Conservation (phyloP, 2,797 vertebrate genomes). For the Enteromius radiatus region DNA sequence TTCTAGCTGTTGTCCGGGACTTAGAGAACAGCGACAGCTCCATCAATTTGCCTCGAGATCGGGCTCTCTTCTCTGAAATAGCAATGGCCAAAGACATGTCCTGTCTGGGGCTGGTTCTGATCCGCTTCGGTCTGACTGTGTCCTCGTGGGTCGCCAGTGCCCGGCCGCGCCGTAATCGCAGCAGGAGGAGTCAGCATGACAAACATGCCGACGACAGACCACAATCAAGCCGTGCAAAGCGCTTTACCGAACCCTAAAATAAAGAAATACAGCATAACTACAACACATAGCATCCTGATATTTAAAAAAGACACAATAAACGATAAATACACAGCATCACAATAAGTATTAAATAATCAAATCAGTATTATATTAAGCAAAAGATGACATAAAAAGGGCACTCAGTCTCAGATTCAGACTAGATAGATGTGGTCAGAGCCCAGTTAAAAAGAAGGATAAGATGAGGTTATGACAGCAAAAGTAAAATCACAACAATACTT, state of each 20-base stretch:
- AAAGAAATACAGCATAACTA: background rate
- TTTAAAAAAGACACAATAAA: conserved; percentile 12
- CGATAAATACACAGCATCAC: background rate
- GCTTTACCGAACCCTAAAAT: conserved; percentile 10
- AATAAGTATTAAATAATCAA: background rate
- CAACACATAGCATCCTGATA: conserved; percentile 5
- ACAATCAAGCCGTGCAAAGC: conserved; percentile 8
- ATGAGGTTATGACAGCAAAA: conserved; percentile 33
- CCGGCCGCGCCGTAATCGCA: conserved; percentile 61
- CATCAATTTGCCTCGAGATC: conserved; percentile 69
- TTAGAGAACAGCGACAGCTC: conserved; percentile 74
- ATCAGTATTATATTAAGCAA: background rate
- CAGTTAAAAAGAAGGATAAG: conserved; percentile 1
- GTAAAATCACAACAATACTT: conserved; percentile 42
- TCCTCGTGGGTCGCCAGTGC: conserved; percentile 80
- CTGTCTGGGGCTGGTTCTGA: conserved; percentile 78
- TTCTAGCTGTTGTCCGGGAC: conserved; percentile 86
- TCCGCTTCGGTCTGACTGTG: conserved; percentile 77
- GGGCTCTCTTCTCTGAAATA: conserved; percentile 85
- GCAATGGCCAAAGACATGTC: conserved; percentile 80
- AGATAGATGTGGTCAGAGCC: background rate
- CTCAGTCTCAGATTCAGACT: background rate
- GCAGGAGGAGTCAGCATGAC: conserved; percentile 18
- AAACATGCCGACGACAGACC: background rate
- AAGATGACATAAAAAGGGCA: background rate